These are phyloP conservation scores for Apaloderma vittatum DNA, from an alignment of 2,113 vertebrate species.

Conservation along the genomic window DNA sequence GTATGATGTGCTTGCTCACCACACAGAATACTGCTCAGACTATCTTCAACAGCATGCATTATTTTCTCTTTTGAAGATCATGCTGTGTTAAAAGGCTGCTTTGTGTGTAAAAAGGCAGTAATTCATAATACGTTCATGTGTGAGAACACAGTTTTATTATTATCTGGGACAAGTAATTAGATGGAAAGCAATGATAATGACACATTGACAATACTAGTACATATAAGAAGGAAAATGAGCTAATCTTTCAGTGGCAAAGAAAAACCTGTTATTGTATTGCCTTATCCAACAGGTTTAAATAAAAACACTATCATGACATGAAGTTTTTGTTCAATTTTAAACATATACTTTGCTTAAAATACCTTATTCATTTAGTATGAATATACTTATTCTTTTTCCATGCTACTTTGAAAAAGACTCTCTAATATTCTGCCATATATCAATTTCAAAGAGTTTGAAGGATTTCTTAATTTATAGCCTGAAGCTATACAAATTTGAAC, in stretches of 20 bases:
- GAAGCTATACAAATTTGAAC: background rate
- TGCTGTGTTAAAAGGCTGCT: background rate
- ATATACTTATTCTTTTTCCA: background rate
- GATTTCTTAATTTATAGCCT: background rate
- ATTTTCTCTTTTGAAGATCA: background rate
- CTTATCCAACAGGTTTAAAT: background rate
- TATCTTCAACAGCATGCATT: background rate
- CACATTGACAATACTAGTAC: background rate
- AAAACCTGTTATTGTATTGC: background rate
- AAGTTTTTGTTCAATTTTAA: background rate
- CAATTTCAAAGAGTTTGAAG: background rate
- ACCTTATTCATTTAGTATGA: background rate
- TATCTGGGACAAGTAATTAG: conserved; percentile 21
- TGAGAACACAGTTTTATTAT: background rate
- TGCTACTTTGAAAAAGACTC: background rate
- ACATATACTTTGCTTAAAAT: background rate
- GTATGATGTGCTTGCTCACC: background rate
- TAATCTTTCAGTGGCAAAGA: background rate
- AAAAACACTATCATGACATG: background rate
- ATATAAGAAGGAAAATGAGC: background rate
- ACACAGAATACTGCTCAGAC: background rate
- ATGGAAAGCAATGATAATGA: background rate
- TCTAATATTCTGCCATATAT: background rate
- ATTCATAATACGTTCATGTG: background rate
- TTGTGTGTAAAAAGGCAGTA: background rate